Evolutionary conservation across 1,140 invertebrate genomes (phyloP), one percentile per base, ranked within the genome.

Genomic region (Dreissena rostriformis): DNA sequence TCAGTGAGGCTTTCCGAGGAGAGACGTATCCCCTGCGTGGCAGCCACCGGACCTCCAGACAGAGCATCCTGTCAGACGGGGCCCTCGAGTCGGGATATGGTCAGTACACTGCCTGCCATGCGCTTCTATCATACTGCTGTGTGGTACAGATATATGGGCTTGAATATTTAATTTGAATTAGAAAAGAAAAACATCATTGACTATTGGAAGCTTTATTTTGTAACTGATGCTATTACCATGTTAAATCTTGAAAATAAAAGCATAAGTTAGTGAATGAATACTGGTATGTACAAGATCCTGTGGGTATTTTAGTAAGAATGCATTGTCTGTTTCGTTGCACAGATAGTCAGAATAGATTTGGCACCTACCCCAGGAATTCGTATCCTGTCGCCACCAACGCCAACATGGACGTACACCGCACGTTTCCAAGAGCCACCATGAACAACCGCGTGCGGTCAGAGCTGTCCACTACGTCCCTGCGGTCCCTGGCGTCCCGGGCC

Each of bases 401-500:
- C 24, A 70, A 61, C 55, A 28, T 77, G 14, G 82, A 84, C 65
- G 73, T 85, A 70, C 86, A 86, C 51, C 71, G 86, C 72, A 91
- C 91, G 15, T 92, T 91, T 82, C 91, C 91, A 19, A 74, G 91
- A 22, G 87, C 89, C 52, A 84, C 85, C 49, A 82, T 86, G 17
- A 86, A 74, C 28, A 70, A 78, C 39, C 80, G 80, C 61, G 71
- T 87, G 17, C 86, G 90, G 14, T 80, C 88, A 12, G 91, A 91
- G 14, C 57, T 85, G 15, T 86, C 86, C 49, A 83, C 84, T n/a
- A 83, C 65, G 52, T 86, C 87, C 17, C 39, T 91, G 17, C 76
- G 84, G 57, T 89, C 90, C 17, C 68, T 91, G 19, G 86, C 89
- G 70, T 91, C 91, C 1, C 88, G 88, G 55, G 90, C 89, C 61